Evolutionary conservation across 2,888 invertebrate species (phyloP).

Genomic region (Scaeva pyrastri): DNA sequence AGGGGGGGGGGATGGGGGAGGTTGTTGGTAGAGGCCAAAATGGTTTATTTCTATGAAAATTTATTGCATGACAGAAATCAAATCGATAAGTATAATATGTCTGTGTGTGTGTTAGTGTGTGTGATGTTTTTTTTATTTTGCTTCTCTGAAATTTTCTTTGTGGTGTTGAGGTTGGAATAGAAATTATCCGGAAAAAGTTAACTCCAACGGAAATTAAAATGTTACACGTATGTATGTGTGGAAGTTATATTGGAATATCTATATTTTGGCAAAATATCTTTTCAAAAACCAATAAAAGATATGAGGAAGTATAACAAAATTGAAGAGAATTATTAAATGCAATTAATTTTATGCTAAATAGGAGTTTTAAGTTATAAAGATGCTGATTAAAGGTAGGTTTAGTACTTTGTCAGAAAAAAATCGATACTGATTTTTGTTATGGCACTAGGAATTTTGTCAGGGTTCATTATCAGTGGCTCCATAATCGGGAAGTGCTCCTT

Average conservation of each 20-base stretch:
- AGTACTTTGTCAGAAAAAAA: too few relatives aligned
- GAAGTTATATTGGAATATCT: not conserved
- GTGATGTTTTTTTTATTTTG: not conserved
- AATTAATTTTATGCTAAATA: too few relatives aligned
- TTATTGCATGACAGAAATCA: constrained; percentile 17
- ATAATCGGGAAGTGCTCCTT: too few relatives aligned
- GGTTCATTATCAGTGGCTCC: too few relatives aligned
- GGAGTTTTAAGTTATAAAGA: too few relatives aligned
- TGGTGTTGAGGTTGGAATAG: not conserved
- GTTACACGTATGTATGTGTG: not conserved
- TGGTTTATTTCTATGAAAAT: constrained; percentile 16
- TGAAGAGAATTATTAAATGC: too few relatives aligned
- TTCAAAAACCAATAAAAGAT: not conserved
- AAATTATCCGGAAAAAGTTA: constrained; percentile 4
- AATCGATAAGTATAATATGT: constrained; percentile 6
- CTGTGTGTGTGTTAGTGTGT: not conserved
- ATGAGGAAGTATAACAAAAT: too few relatives aligned
- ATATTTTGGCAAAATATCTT: not conserved
- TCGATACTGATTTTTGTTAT: too few relatives aligned
- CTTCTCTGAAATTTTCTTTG: not conserved
- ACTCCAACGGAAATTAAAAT: constrained; percentile 23
- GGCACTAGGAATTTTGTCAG: too few relatives aligned
- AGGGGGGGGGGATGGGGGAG: not conserved
- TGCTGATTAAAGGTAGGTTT: too few relatives aligned
- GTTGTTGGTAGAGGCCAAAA: too few relatives aligned